Percentiles rank a stretch among this genome's conserved stretches.
These are phyloP conservation scores for Omphaloscelis lunosa DNA, from an alignment of 2,888 invertebrate species.

Conservation along the genomic window DNA sequence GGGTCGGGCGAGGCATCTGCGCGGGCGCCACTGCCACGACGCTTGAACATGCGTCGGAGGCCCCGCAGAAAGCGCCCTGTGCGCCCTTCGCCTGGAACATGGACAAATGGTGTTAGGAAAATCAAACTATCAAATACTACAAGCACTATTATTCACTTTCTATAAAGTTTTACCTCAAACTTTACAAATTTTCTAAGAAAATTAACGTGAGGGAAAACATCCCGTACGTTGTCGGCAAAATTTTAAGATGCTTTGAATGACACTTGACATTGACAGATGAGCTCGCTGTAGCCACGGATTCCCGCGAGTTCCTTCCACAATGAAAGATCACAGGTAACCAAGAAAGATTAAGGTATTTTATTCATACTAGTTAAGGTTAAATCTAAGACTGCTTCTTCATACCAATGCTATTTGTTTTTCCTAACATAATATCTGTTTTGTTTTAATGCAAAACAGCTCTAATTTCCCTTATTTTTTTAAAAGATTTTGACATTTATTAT, in stretches of 20 bases:
- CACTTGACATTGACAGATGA: background rate
- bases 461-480: no score
- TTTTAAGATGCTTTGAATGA: background rate
- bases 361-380: background rate
- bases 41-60: slow-evolving; percentile 93
- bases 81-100: slow-evolving; percentile 86
- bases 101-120: slow-evolving; percentile 8
- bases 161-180: background rate
- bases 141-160: background rate
- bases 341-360: background rate
- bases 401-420: background rate
- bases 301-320: background rate
- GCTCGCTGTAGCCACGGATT: background rate
- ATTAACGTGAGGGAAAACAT: background rate
- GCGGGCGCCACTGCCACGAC: slow-evolving; percentile 84
- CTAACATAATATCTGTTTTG: background rate
- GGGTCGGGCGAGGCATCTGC: slow-evolving; percentile 88
- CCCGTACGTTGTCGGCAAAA: background rate
- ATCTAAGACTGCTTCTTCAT: background rate
- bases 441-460: background rate
- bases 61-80: slow-evolving; percentile 93
- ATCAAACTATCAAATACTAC: background rate
- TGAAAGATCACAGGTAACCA: background rate
- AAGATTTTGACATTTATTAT: background rate
- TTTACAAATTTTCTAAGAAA: background rate